Evolutionary conservation across 2,113 vertebrate species (phyloP), one percentile per base, ranked within the genome.

Genomic region (cat (Felis catus)): DNA sequence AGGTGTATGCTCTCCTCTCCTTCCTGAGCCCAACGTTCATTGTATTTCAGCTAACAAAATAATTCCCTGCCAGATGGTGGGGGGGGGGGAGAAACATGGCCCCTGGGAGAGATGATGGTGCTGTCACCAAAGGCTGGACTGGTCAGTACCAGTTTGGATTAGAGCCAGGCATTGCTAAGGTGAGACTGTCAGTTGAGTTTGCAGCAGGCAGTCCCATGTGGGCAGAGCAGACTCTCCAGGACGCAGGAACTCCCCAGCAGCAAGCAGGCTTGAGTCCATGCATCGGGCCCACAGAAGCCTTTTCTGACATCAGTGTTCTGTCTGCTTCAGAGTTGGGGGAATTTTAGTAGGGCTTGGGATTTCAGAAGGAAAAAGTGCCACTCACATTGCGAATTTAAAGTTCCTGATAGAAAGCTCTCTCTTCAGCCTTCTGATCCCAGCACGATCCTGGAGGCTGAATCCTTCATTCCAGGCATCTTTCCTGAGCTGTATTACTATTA

Each of bases 11-110:
- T 78, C n/a, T 76, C 39, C 21, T 80, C 13, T 94, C 41, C 19
- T 80, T 31, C 45, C 63, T 45, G 55, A 83, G 45, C 29, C 14
- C 41, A 89, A 1, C 0, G 11, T 66, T 53, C 53, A 6, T 39
- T 91, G 81, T 41, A 79, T 76, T 93, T 96, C 86, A 89, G 89
- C 58, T 91, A 83, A 83, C 91, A n/a, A 89, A 76, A 63, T 63
- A 92, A 87, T 96, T 93, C 76, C 63, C 70, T 80, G 48, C 39
- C 74, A 78, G 87, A 92, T 73, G 89, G 58, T 16, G 27, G 71
- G 74, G 61, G 71, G 61, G 71, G 63, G 39, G 39, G 53, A 63
- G 31, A 79, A 58, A 45, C 31, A 31, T 0, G 45, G 78, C n/a
- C 51, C 76, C 76, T 36, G 33, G 87, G 83, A 79, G 78, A 73